Base-by-base conservation (phyloP, 1,140 invertebrate genomes). In the Calycopis cecrops region DNA sequence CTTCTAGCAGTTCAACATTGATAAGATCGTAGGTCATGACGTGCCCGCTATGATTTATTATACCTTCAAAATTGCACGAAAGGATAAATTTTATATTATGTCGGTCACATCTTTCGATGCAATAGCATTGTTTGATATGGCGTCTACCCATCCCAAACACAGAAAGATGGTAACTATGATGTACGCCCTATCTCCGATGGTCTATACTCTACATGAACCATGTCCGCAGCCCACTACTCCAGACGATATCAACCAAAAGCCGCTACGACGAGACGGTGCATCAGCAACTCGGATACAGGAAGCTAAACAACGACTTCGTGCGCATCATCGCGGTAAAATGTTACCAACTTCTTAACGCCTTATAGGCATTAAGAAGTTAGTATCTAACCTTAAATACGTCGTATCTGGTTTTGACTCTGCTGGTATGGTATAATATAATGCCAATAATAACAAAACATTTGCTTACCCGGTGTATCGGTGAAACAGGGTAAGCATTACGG, bases 401-500 rank as follows among this genome's bases (percentile, higher is more conserved):
- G 63, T 92, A n/a, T 74, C 88, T 55, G 91, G 91, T 21, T 85
- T 89, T 42, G 88, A 88, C 69, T 63, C 70, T 0, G 75, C 87
- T 0, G 85, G 90, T 55, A 65, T 91, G 33, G 87, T 90, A 28
- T 79, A 85, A 84, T 59, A 67, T 92, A 62, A 67, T 94, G 1
- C 90, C 93, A 0, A 91, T 95, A 0, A 93, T 96, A 62, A 81
- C 93, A 49, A 89, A 90, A 1, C 94, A 97, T 73, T 89, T 92
- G 9, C 95, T 96, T 96, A 0, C 92, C 94, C 9, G 95, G 95
- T 17, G 91, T 93, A 0, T 94, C 94, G 0, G 91, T 91, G 51
- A 91, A 92, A 67, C 93, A 95, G 71, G 78, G 97, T 18, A 87
- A 94, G 40, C 93, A 95, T 58, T 93, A 88, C 66, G 91, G 89